Conservation (phyloP, 2,888 invertebrate genomes). For the Phengaris alcon region DNA sequence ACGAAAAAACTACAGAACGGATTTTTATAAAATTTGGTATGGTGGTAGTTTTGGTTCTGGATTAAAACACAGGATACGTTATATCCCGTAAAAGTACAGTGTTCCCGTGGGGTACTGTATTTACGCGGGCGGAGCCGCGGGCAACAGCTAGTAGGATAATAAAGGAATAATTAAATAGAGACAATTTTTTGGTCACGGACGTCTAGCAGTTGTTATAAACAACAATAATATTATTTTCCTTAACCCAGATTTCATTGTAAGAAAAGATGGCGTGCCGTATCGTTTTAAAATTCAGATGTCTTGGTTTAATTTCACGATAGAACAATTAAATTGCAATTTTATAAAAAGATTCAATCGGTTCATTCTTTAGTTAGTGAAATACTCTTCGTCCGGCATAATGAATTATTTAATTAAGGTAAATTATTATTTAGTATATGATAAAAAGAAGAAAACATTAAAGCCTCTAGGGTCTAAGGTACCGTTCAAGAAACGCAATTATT, state of each 20-base stretch:
- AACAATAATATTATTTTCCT: slow-evolving; percentile 35
- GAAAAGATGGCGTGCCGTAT: slow-evolving; percentile 37
- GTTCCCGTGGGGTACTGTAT: no score
- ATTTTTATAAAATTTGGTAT: no score
- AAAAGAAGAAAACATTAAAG: not conserved
- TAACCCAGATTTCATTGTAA: slow-evolving; percentile 36
- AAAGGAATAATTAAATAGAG: not conserved
- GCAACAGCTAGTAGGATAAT: no score
- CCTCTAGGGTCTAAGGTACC: not conserved
- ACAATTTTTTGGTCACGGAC: not conserved
- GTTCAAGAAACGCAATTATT: no score
- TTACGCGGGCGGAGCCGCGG: no score
- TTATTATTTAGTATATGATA: not conserved
- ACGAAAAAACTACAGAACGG: no score
- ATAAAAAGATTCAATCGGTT: not conserved
- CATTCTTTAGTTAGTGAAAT: not conserved
- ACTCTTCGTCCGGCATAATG: slow-evolving; percentile 32
- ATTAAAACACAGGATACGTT: no score
- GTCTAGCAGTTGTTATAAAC: slow-evolving; percentile 28
- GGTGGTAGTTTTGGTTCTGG: no score
- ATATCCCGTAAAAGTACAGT: no score
- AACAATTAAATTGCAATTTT: slow-evolving; percentile 18
- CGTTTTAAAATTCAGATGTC: slow-evolving; percentile 19
- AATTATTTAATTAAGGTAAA: slow-evolving; percentile 34
- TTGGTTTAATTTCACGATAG: not conserved